phyloP scores from a whole-genome alignment of 1,140 invertebrate genomes.

The Calliopsis andreniformis region DNA sequence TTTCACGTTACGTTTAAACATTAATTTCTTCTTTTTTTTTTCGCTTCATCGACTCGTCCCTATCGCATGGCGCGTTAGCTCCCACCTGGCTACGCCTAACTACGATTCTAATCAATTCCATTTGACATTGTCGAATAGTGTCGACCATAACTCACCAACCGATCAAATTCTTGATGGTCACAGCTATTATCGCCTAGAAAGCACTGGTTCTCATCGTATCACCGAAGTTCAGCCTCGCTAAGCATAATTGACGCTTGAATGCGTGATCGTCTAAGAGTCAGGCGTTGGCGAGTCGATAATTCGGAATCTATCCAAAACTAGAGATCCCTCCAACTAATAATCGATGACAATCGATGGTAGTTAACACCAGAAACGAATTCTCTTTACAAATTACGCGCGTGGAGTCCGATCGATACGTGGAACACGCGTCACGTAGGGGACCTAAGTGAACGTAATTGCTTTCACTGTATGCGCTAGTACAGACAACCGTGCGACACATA shows the following conservation, averaged over 20 bases:
- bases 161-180: neutral
- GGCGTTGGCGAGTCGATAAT: too few relatives aligned
- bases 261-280: too few relatives aligned
- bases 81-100: neutral
- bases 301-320: too few relatives aligned
- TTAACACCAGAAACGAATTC: too few relatives aligned
- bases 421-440: neutral
- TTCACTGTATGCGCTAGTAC: neutral
- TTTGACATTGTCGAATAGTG: neutral
- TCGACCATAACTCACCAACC: neutral
- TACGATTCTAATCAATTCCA: neutral
- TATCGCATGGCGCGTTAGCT: neutral
- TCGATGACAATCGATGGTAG: too few relatives aligned
- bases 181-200: too few relatives aligned
- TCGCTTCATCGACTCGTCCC: neutral
- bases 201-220: too few relatives aligned
- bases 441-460: neutral
- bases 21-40: conserved; percentile 42
- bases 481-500: neutral
- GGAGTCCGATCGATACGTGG: conserved; percentile 9
- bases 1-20: conserved; percentile 67
- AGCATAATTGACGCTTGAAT: too few relatives aligned
- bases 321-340: too few relatives aligned
- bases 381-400: neutral
- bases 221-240: too few relatives aligned